Evolutionary conservation across 2,113 vertebrate species (phyloP).

Genomic region (Thamnaconus septentrionalis): DNA sequence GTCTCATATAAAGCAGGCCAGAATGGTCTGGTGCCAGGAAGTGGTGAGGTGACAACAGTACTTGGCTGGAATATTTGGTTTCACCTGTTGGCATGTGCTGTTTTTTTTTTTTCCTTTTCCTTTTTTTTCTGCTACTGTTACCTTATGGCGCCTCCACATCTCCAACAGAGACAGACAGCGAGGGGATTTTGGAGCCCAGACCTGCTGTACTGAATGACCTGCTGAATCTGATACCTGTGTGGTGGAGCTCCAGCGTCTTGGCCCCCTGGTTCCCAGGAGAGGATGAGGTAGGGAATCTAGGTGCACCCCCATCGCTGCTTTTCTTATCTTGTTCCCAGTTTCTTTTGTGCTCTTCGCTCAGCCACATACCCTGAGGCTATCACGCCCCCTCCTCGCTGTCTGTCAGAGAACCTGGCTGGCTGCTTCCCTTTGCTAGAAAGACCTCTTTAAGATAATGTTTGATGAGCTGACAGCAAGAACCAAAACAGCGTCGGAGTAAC

Average conservation of each 20-base stretch:
- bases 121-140: slow-evolving; percentile 80
- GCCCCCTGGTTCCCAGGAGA: slow-evolving; percentile 82
- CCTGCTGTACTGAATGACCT: slow-evolving; percentile 81
- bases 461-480: slow-evolving; percentile 77
- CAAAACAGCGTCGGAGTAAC: slow-evolving; percentile 76
- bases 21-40: slow-evolving; percentile 23
- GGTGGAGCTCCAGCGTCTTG: slow-evolving; percentile 79
- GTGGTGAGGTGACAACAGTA: slow-evolving; percentile 55
- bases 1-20: slow-evolving; percentile 24
- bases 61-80: slow-evolving; percentile 84
- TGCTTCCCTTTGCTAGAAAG: slow-evolving; percentile 78
- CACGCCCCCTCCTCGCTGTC: slow-evolving; percentile 56
- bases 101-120: not conserved
- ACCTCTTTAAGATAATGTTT: slow-evolving; percentile 82
- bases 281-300: slow-evolving; percentile 76
- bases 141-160: slow-evolving; percentile 87
- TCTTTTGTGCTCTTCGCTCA: slow-evolving; percentile 66
- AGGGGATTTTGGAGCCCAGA: slow-evolving; percentile 85
- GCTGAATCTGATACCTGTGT: slow-evolving; percentile 85
- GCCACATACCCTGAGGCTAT: slow-evolving; percentile 70
- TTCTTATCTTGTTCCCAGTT: slow-evolving; percentile 76
- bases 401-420: too few relatives aligned
- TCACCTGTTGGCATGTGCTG: slow-evolving; percentile 81
- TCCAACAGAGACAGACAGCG: slow-evolving; percentile 65
- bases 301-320: slow-evolving; percentile 41